Evolutionary conservation across 2,888 invertebrate species (phyloP).

Genomic region (Willowsia nigromaculata): DNA sequence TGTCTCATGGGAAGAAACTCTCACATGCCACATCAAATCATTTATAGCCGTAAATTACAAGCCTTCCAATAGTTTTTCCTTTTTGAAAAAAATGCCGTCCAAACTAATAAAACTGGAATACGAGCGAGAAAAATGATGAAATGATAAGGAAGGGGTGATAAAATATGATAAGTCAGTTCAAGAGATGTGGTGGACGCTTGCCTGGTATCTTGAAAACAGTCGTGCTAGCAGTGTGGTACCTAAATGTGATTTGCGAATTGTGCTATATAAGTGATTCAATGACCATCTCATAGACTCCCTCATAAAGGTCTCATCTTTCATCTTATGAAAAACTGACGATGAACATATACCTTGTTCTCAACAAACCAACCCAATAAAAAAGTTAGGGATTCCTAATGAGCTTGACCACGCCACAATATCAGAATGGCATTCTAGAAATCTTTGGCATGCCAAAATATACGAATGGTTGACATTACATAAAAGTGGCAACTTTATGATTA

Average conservation of each 20-base stretch:
- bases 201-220: not conserved
- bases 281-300: not conserved
- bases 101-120: not conserved
- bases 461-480: not conserved
- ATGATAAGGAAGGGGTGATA: not conserved
- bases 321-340: not conserved
- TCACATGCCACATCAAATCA: conserved; percentile 32
- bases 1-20: not conserved
- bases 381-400: not conserved
- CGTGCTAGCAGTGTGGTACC: not conserved
- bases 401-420: not conserved
- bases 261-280: not conserved
- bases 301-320: not conserved
- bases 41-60: conserved; percentile 18
- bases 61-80: not conserved
- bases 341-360: too few species aligned
- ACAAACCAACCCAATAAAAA: not conserved
- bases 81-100: not conserved
- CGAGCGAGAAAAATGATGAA: not conserved
- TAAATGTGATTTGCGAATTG: not conserved
- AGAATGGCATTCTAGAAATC: not conserved
- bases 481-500: not conserved
- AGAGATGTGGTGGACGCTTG: not conserved
- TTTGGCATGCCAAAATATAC: not conserved
- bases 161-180: not conserved